A percentile compares a stretch with the other conserved stretches of the same genome.
Evolutionary conservation across 2,888 invertebrate genomes (phyloP).

Genomic region (Lampropteryx suffumata): DNA sequence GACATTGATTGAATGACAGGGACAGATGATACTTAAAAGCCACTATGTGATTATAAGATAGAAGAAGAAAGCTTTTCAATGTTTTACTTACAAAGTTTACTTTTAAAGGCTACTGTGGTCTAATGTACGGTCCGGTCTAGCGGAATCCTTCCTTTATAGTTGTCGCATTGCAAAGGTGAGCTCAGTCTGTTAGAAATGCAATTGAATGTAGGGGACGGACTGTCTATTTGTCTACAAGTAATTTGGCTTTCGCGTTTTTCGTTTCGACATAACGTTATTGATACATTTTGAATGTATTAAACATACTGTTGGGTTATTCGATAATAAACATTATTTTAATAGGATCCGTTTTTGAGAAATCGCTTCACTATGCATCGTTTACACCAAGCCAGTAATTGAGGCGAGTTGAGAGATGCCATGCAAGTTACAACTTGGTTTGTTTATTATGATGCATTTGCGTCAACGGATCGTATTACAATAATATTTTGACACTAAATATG

Average conservation of each 20-base stretch:
- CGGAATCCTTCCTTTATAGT: not conserved
- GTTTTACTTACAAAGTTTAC: no score
- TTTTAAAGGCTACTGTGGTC: no score
- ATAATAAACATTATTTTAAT: conserved; percentile 4
- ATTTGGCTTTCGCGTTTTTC: conserved; percentile 20
- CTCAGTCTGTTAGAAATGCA: conserved; percentile 57
- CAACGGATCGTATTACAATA: conserved; percentile 8
- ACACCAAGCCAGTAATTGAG: conserved; percentile 3
- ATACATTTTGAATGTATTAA: conserved; percentile 20
- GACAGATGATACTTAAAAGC: no score
- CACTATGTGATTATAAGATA: no score
- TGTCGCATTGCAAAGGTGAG: conserved; percentile 13
- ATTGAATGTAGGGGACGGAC: conserved; percentile 58
- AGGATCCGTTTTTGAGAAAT: conserved; percentile 1
- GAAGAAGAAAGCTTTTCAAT: no score
- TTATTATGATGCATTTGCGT: not conserved
- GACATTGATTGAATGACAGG: no score
- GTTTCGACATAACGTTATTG: conserved; percentile 27
- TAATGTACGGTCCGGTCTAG: not conserved
- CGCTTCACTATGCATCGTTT: not conserved
- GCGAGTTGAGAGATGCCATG: no score
- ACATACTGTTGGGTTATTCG: conserved; percentile 1
- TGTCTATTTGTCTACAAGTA: conserved; percentile 19
- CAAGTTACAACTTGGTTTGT: no score
- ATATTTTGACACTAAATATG: conserved; percentile 11